Conservation (phyloP, 2,113 vertebrate genomes). For the mouse (Mus musculus) region GRCm39 chr5:64253001-64253500, state of each 20-base stretch:
- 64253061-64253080: slow-evolving; percentile 29
- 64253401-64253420: slow-evolving; percentile 45
- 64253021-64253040: background rate
- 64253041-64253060: background rate
- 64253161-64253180: background rate
- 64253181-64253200: slow-evolving; percentile 24
- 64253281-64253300: slow-evolving; percentile 16
- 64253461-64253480: background rate
- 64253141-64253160: background rate
- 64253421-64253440: background rate
- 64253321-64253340: background rate
- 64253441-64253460: background rate
- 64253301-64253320: slow-evolving; percentile 12
- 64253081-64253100: slow-evolving; percentile 35
- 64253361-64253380: slow-evolving; percentile 21
- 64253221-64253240: slow-evolving; percentile 5
- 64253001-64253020: background rate
- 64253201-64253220: background rate
- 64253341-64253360: slow-evolving; percentile 17
- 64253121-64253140: slow-evolving; percentile 1
- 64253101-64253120: background rate
- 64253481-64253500: background rate
- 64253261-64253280: background rate
- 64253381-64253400: slow-evolving; percentile 45
- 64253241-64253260: slow-evolving; percentile 36